phyloP scores from a whole-genome alignment of 2,113 vertebrate species.

The Phylloscopus trochiloides region DNA sequence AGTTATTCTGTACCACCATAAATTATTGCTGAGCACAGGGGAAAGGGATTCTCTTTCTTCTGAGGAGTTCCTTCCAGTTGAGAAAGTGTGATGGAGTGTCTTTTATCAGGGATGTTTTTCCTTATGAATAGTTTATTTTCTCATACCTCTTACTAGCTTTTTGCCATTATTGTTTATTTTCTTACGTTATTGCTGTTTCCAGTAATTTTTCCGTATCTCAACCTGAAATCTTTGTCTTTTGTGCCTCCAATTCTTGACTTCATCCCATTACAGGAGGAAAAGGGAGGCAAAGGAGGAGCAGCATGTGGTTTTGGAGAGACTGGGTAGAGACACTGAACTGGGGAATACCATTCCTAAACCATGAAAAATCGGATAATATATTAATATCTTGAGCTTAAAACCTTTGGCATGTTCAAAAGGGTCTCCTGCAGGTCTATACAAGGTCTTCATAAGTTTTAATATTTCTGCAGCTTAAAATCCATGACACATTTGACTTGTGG shows the following conservation, averaged over 20 bases:
- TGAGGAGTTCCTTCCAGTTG: background rate
- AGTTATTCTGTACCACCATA: background rate
- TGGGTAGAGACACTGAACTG: fast-evolving
- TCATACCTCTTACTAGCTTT: background rate
- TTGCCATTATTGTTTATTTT: background rate
- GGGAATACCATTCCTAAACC: background rate
- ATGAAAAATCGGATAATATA: background rate
- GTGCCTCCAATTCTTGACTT: background rate
- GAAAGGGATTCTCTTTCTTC: background rate
- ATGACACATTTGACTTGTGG: background rate
- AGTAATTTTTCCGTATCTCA: background rate
- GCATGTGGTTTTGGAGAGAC: background rate
- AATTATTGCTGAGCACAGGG: background rate
- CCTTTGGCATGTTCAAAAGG: background rate
- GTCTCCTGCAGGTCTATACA: background rate
- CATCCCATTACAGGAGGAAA: background rate
- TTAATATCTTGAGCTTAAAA: background rate
- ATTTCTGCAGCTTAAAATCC: background rate
- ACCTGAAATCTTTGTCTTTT: fast-evolving
- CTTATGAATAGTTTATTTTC: background rate
- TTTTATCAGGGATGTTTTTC: background rate
- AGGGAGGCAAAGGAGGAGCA: background rate
- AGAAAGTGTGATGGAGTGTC: background rate
- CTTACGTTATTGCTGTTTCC: background rate
- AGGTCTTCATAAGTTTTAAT: background rate